Base-by-base conservation (phyloP, 2,113 vertebrate genomes). In the Chaetorhynchus papuensis region DNA sequence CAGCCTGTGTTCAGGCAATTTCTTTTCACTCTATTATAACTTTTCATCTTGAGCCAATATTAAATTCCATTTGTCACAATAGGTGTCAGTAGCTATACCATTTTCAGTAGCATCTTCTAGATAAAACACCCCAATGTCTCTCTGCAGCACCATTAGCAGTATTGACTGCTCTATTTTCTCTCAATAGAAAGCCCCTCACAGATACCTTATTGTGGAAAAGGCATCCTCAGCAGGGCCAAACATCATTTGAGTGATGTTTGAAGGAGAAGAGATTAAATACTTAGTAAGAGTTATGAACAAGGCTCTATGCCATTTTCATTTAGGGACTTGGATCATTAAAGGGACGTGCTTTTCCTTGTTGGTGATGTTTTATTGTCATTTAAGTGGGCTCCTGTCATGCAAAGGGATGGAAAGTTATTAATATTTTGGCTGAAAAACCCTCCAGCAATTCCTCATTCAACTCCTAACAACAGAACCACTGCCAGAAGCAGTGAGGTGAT, bases 51-150 rank as follows among this genome's bases (percentile, higher is more conserved):
- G 71, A 92, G 70, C 74, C 94, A 90, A 85, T 95, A 93, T 88
- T 88, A 95, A 94, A 95, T 84, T 75, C 77, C 89, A 95, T 96
- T 97, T 96, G 93, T 96, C 96, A 97, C 86, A 90, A 95, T 83
- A 90, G 91, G 64, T 94, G 94, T 95, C 97, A 96, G 83, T 78
- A 91, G 86, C 95, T 91, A 69, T 83, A 89, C 74, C 74, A 92
- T 94, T 96, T 97, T 83, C 83, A 92, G 83, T 75, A 84, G 69
- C 85, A 95, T 81, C 83, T 83, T 94, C 92, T 53, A 84, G 86
- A 92, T 92, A 88, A 97, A 96, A 93, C 60, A 93, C 69, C 63
- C 77, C 81, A 74, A 87, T 72, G 92, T 94, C 54, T 94, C 88
- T 96, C 93, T 93, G 87, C 82, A 91, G 94, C 77, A 91, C 68